Base-by-base conservation (phyloP, 64 coral and sea anemone genomes). In the Exaiptasia diaphana region DNA sequence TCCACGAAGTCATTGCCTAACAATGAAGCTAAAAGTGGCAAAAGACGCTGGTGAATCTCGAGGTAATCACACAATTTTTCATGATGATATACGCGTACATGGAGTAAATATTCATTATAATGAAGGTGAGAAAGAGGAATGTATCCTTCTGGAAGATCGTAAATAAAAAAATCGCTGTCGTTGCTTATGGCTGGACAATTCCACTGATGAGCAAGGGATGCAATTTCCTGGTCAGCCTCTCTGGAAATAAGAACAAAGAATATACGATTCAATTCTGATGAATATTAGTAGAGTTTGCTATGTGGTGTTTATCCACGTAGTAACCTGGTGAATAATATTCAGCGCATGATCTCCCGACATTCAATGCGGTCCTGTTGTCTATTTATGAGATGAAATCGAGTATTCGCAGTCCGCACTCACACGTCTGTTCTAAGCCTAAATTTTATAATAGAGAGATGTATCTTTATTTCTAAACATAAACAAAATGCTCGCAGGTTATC, bases 151-250 rank as follows among this genome's bases (percentile, higher is more conserved):
- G 73, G 67, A 18, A 95, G 44, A 85, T 95, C 80, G 58, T 84
- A 90, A 37, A 95, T 90, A 33, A 89, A 95, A 75, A 90, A 95
- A 46, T 95, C 91, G 30, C 86, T 95, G 26, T 95, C 91, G 32
- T 78, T 80, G 30, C 91, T 90, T 1, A 95, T 78, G 0, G 90
- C 86, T 5, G 91, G 86, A 18, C 91, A 89, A 37, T 71, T 54
- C 72, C 26, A 95, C 4, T 60, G 29, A 20, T 64, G 58, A 38
- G 86, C 91, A 27, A 95, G 38, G 28, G 72, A 84, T 41, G 91
- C 91, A 29, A 72, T 63, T 85, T 95, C 91, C 24, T 82, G 74
- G 73, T 95, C 91, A 24, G 91, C 91, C 31, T 95, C 86, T 27
- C 91, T 95, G 67, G 50, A 24, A 82, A 62, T n/a, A 79, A 71